Conservation (phyloP, 2,113 vertebrate genomes). For the Gobiocypris rarus region DNA sequence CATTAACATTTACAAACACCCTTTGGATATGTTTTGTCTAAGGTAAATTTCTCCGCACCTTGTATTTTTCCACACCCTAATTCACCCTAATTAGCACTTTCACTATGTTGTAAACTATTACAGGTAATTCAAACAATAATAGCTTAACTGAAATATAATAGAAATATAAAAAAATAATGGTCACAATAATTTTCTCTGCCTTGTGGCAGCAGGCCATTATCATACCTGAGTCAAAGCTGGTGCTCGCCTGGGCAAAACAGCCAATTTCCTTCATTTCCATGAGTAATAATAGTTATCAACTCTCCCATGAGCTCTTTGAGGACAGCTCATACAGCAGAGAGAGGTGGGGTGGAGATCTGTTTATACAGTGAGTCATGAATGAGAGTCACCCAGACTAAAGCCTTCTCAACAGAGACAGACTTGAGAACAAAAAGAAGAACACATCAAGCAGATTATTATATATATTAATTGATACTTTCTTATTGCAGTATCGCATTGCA, state of each 20-base stretch:
- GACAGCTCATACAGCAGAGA: constrained; percentile 11
- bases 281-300: constrained; percentile 35
- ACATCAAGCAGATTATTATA: neutral
- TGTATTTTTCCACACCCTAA: too few relatives aligned
- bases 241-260: constrained; percentile 8
- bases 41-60: too few relatives aligned
- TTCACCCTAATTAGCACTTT: neutral
- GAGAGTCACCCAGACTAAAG: constrained; percentile 31
- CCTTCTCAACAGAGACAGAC: constrained; percentile 42
- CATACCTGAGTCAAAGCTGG: neutral
- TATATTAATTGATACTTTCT: too few relatives aligned
- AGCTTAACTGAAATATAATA: neutral
- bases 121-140: neutral
- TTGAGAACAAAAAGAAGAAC: neutral
- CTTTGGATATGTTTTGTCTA: neutral
- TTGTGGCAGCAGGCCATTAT: neutral
- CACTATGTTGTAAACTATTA: neutral
- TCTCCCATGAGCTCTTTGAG: constrained; percentile 11
- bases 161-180: neutral
- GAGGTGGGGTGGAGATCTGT: constrained; percentile 47
- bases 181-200: neutral
- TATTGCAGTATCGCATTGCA: too few relatives aligned
- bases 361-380: constrained; percentile 55
- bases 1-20: neutral
- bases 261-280: neutral